These are phyloP conservation scores for Panzeria rudis DNA, from an alignment of 2,888 invertebrate genomes.

Conservation along the genomic window DNA sequence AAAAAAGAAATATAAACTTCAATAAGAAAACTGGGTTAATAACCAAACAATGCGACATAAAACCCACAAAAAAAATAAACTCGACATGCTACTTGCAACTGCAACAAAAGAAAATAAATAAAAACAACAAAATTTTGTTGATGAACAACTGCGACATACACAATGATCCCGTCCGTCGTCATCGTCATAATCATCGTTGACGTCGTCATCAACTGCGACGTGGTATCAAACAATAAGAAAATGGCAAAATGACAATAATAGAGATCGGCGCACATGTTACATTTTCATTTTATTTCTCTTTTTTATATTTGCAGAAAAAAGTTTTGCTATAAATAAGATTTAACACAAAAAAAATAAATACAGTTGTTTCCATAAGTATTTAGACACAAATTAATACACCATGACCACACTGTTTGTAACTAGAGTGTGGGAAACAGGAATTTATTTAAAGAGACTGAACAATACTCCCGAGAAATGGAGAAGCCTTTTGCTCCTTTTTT, in stretches of 20 bases:
- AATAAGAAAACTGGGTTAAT: constrained; percentile 70
- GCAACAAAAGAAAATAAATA: constrained; percentile 40
- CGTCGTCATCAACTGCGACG: constrained; percentile 12
- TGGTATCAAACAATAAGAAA: constrained; percentile 44
- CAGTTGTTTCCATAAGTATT: background rate
- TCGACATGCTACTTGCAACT: constrained; percentile 33
- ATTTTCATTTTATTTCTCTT: constrained; percentile 10
- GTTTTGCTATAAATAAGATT: constrained; percentile 3
- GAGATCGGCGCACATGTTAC: constrained; percentile 57
- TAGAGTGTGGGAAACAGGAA: too few relatives aligned
- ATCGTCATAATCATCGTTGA: background rate
- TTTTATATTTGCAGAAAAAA: constrained; percentile 8
- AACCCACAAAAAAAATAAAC: constrained; percentile 45
- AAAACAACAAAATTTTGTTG: constrained; percentile 34
- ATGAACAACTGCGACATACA: constrained; percentile 44
- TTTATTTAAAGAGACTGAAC: too few relatives aligned
- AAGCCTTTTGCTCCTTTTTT: too few relatives aligned
- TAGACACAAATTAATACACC: background rate
- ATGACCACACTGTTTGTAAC: too few relatives aligned
- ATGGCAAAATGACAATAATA: constrained; percentile 61
- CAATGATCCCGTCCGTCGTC: constrained; percentile 17
- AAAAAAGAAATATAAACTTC: constrained; percentile 47
- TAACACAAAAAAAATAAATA: background rate
- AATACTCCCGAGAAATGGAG: too few relatives aligned
- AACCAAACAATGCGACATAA: constrained; percentile 66